Percentiles rank a stretch among this genome's conserved stretches.
These are phyloP conservation scores for Pygmarrhopalites habei DNA, from an alignment of 1,140 invertebrate genomes.

Conservation along the genomic window DNA sequence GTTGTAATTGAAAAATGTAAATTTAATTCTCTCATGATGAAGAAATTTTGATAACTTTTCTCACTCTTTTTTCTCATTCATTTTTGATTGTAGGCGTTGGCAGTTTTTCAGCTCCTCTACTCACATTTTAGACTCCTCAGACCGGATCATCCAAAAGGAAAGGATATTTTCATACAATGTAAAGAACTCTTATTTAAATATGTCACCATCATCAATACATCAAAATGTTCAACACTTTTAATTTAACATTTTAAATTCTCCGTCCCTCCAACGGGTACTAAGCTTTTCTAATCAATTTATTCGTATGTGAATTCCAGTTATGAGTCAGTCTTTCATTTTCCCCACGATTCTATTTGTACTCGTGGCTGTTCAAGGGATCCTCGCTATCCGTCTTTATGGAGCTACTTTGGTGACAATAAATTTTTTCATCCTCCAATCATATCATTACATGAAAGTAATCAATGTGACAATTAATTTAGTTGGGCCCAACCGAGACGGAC, in stretches of 20 bases:
- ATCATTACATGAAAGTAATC: not conserved
- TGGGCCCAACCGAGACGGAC: not conserved
- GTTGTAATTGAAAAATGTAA: too few species aligned
- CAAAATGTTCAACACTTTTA: too few species aligned
- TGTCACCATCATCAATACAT: not conserved
- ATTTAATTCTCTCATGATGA: too few species aligned
- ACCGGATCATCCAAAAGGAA: not conserved
- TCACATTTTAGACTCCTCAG: slow-evolving; percentile 7
- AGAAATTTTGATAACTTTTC: too few species aligned
- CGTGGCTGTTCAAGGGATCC: not conserved
- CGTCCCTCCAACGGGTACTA: too few species aligned
- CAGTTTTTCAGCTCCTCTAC: slow-evolving; percentile 14
- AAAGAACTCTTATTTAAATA: not conserved
- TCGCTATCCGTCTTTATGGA: not conserved
- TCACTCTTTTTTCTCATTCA: not conserved
- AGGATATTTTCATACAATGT: slow-evolving; percentile 3
- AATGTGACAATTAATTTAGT: not conserved
- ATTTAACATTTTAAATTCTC: not conserved
- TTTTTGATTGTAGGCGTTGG: slow-evolving; percentile 7
- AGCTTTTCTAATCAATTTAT: too few species aligned
- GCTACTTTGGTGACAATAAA: not conserved
- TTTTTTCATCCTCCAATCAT: too few species aligned
- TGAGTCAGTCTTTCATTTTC: not conserved
- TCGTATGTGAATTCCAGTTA: not conserved
- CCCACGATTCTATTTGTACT: not conserved